Evolutionary conservation across 2,797 vertebrate genomes (phyloP), one percentile per base, ranked within the genome.

Genomic region (Onychomys arenicola): DNA sequence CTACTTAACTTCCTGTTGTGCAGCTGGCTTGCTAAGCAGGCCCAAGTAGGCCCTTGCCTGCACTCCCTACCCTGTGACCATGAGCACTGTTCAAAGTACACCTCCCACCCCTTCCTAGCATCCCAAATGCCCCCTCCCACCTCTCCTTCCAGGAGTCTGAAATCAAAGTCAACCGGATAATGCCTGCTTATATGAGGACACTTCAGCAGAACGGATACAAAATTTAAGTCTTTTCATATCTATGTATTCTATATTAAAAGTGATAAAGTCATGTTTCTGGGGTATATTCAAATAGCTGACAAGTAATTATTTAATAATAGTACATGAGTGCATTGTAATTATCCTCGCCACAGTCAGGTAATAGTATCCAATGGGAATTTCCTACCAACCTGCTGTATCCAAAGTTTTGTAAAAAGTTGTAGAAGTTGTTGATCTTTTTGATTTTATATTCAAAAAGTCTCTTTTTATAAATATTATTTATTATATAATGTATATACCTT

Each of bases 391-490:
- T 98, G 99, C 99, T 99, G 99, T 99, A 99, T 99, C 99, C 99
- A 99, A 99, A 99, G 99, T 99, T 99, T 99, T 99, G 99, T 99
- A 99, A 99, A 99, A 99, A 99, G 99, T 98, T 99, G 99, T 99
- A 99, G 99, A 99, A 99, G 99, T 99, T 99, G 99, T 99, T 99
- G 98, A 99, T 99, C 99, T 99, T 99, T 99, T 99, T 99, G 99
- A 99, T 99, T 99, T 99, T 99, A 99, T 99, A 99, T 99, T 99
- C 99, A 99, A 99, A 99, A 99, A 99, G 93, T 98, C 98, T 98
- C 99, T 99, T 99, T 99, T 99, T 99, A 99, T 99, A 99, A 99
- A 99, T 99, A 99, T 99, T 99, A 99, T 99, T 99, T 99, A 99
- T 99, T 99, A 99, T 99, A 99, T 99, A 99, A 99, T 99, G 99